Evolutionary conservation across 92 coral and sea anemone genomes (phyloP).

Genomic region (Hydrozoanthus gracilis): DNA sequence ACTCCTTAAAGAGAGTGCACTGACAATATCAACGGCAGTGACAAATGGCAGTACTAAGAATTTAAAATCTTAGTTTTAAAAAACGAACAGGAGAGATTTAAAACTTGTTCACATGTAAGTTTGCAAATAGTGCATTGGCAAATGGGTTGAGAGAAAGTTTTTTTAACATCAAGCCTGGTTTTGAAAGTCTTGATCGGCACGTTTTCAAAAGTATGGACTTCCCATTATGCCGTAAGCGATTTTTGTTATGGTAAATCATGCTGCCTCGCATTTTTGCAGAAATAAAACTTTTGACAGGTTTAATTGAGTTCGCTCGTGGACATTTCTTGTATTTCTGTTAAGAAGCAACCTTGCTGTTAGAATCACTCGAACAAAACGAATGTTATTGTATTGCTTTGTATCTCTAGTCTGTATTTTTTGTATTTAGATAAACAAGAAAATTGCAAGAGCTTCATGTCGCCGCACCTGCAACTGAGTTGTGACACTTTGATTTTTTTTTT

Average conservation of each 20-base stretch:
- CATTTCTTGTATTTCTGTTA: neutral
- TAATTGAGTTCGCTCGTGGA: neutral
- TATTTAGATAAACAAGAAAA: neutral
- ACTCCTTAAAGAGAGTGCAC: no score
- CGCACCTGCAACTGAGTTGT: neutral
- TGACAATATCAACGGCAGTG: no score
- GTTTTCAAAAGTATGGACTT: no score
- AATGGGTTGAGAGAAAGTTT: no score
- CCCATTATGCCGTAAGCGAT: no score
- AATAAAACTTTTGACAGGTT: neutral
- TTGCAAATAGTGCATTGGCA: no score
- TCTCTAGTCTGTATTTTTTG: neutral
- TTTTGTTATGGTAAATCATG: neutral
- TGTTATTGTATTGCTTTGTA: neutral
- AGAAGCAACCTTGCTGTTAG: neutral
- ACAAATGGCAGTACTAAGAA: no score
- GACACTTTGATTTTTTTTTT: neutral
- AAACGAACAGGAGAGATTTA: no score
- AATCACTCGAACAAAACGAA: neutral
- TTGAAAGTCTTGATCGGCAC: neutral
- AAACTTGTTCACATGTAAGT: no score
- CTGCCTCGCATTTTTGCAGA: neutral
- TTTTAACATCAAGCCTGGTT: no score
- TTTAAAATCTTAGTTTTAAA: no score
- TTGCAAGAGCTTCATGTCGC: neutral